Percentiles rank a stretch among this genome's conserved stretches.
phyloP scores from a whole-genome alignment of 2,888 invertebrate genomes.

The Ectropis crepuscularia region DNA sequence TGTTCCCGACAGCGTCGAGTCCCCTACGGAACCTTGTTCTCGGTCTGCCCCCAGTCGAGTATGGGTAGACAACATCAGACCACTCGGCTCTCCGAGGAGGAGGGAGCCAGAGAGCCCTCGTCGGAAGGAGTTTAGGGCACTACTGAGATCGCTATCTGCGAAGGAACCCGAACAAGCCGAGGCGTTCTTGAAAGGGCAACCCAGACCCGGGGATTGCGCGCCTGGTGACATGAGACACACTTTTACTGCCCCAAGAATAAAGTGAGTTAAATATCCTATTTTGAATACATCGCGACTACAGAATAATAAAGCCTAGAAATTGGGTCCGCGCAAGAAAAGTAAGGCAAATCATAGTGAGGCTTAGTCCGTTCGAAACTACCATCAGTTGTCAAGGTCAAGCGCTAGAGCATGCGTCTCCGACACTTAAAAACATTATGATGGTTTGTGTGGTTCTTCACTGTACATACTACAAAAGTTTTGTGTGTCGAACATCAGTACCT shows the following conservation, averaged over 20 bases:
- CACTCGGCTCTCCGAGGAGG: conserved; percentile 69
- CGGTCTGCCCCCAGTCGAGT: conserved; percentile 88
- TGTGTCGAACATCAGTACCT: too few relatives aligned
- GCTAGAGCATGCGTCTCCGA: too few relatives aligned
- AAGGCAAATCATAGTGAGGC: too few relatives aligned
- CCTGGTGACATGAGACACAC: conserved; percentile 78
- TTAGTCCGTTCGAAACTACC: too few relatives aligned
- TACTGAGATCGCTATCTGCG: conserved; percentile 87
- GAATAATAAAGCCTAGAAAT: too few relatives aligned
- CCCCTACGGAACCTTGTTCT: conserved; percentile 85
- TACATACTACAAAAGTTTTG: too few relatives aligned
- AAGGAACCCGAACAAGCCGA: conserved; percentile 87
- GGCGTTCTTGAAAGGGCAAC: conserved; percentile 88
- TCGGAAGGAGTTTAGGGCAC: conserved; percentile 83
- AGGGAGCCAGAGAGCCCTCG: conserved; percentile 76
- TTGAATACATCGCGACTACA: not conserved
- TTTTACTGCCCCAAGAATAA: conserved; percentile 75
- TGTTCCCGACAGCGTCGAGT: conserved; percentile 65
- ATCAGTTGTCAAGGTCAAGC: too few relatives aligned
- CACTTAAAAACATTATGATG: too few relatives aligned
- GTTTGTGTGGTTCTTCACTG: too few relatives aligned
- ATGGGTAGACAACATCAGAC: conserved; percentile 78
- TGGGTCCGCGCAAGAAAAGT: too few relatives aligned
- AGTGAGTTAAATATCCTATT: conserved; percentile 57
- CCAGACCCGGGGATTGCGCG: conserved; percentile 89